Conservation (phyloP, 2,797 vertebrate species). For the Eidolon dupreanum region DNA sequence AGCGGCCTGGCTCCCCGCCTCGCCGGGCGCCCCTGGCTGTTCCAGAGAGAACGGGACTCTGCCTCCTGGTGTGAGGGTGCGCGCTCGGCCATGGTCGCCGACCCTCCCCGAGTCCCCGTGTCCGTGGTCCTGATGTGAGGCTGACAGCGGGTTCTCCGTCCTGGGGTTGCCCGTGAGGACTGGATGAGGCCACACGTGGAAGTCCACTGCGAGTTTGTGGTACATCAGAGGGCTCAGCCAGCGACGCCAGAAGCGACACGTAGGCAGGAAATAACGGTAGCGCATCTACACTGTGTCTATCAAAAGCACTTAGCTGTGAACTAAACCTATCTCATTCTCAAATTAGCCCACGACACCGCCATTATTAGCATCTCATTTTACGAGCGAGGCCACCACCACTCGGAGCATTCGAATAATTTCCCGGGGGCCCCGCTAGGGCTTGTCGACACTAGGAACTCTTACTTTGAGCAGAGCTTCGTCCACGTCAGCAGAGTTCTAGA, state of each 20-base stretch:
- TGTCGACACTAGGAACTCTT: not conserved
- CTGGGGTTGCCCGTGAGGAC: not conserved
- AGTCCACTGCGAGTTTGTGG: not conserved
- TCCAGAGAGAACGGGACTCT: not conserved
- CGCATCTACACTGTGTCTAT: not conserved
- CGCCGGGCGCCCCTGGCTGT: no score
- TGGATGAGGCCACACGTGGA: not conserved
- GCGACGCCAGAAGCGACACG: not conserved
- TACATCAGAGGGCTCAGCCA: not conserved
- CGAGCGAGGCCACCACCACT: not conserved
- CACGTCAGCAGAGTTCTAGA: not conserved
- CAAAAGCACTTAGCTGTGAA: not conserved
- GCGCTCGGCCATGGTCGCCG: not conserved
- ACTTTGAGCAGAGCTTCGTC: not conserved
- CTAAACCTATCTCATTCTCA: conserved; percentile 4
- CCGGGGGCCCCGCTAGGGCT: not conserved
- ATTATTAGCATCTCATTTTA: not conserved
- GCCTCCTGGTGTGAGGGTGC: not conserved
- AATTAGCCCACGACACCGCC: conserved; percentile 1
- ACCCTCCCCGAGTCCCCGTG: not conserved
- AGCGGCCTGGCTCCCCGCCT: no score
- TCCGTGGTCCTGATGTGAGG: not conserved
- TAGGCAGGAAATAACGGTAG: not conserved
- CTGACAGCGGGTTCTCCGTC: not conserved
- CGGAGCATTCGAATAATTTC: conserved; percentile 23